Base-by-base conservation (phyloP, 2,113 vertebrate species). In the Saccopteryx leptura region DNA sequence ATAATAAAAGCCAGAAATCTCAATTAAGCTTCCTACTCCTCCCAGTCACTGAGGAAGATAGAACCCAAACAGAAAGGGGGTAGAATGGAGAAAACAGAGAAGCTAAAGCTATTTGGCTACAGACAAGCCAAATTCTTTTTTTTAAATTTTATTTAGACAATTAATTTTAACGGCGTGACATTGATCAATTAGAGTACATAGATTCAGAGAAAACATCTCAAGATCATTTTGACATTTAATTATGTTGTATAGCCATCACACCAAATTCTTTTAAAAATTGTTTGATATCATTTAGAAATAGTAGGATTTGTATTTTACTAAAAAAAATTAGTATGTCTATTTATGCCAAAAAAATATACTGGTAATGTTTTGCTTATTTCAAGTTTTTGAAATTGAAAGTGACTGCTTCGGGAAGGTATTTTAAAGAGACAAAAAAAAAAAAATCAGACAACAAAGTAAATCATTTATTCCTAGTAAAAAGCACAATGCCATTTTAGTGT, bases 301-400 rank as follows among this genome's bases (percentile, higher is more conserved):
- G 13, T 68, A 78, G 12, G 63, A 83, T 83, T 79, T 78, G 91
- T 69, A 69, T 90, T 86, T n/a, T 66, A 66, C 10, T 78, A 83
- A 63, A 75, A 66, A 93, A 78, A 52, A 82, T 31, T 31, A 66
- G 13, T 21, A 54, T 21, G 15, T 17, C 26, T 83, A 7, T 84
- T 79, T 92, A 78, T 63, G 7, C 63, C 74, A 78, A 91, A 92
- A 92, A 89, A 76, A 46, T 63, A 75, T 58, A 52, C 63, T 94
- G 69, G n/a, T 48, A 76, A 69, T 0, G 52, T 50, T 76, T 52
- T 89, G 26, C 13, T 69, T 79, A 88, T 54, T 93, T 89, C 71
- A 91, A 88, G 24, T 79, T 85, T 75, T 92, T 79, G n/a, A 10
- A 94, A 88, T 66, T 80, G 31, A 78, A 95, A 79, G 12, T 79